Base-by-base conservation (phyloP, 2,888 invertebrate species). In the Chesias legatella region DNA sequence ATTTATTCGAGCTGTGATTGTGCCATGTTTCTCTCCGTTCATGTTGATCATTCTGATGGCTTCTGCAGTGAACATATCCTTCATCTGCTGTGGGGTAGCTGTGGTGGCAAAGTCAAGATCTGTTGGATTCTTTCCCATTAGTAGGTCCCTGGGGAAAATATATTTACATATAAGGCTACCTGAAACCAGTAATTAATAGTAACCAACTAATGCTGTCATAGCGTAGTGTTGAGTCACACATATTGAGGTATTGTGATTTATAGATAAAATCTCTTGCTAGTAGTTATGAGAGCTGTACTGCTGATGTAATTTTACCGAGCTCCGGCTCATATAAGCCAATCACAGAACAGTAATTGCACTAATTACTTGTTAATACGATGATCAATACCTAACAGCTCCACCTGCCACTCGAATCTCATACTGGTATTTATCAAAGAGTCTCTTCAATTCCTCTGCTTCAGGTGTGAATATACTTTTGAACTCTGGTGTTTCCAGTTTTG, bases 91-190 rank as follows among this genome's bases (percentile, higher is more conserved):
- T 0, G 99, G 99, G 0, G 98, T 99, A 6, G 99, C 99, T 8
- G 94, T 95, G 4, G 99, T 98, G 0, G 99, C 99, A 88, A 99
- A 98, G 83, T 99, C 99, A 33, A 99, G 84, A 81, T 99, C 99
- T 67, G 94, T 94, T 0, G 98, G 98, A 53, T 85, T 81, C 33
- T 90, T 91, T 3, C 92, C 91, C 91, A 94, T 91, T n/a, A 97
- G 72, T 20, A 97, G 85, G 76, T 97, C 97, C 52, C 96, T 91
- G 55, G 1, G n/a, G n/a, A n/a, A 25, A 22, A 29, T 10, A 6
- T 34, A 23, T 13, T 27, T 10, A n/a, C n/a, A n/a, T n/a, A n/a
- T n/a, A n/a, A n/a, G n/a, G n/a, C n/a, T n/a, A n/a, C n/a, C n/a
- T n/a, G n/a, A n/a, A n/a, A n/a, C n/a, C n/a, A n/a, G n/a, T n/a